These are phyloP conservation scores for Otus scops DNA, from an alignment of 2,797 vertebrate genomes.

Conservation along the genomic window DNA sequence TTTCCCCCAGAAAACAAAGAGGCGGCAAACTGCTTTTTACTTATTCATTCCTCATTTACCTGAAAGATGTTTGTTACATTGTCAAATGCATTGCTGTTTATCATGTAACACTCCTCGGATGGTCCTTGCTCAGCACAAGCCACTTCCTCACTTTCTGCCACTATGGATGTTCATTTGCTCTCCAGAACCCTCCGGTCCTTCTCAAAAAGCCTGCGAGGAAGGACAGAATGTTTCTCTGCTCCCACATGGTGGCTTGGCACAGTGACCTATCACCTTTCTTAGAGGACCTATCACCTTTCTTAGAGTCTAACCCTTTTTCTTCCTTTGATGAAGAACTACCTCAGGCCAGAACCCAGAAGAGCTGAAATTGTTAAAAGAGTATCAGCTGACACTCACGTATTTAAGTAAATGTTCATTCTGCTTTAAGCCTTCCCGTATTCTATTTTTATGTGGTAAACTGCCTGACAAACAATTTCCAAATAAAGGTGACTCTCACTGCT, in stretches of 20 bases:
- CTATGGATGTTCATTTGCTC: slow-evolving; percentile 64
- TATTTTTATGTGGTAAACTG: not conserved
- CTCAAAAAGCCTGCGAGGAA: slow-evolving; percentile 34
- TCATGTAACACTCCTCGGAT: slow-evolving; percentile 66
- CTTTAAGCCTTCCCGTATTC: not conserved
- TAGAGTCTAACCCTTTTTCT: not conserved
- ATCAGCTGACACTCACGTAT: not conserved
- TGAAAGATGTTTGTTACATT: slow-evolving; percentile 62
- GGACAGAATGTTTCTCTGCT: not conserved
- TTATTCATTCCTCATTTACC: not conserved
- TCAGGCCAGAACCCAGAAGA: not conserved
- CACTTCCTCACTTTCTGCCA: slow-evolving; percentile 65
- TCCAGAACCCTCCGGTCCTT: slow-evolving; percentile 70
- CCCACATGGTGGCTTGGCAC: not conserved
- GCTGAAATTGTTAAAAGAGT: not conserved
- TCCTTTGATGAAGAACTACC: not conserved
- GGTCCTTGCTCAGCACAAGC: slow-evolving; percentile 55
- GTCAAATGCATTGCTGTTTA: slow-evolving; percentile 73
- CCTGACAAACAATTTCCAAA: not conserved
- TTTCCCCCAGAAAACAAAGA: not conserved
- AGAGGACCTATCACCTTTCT: not conserved
- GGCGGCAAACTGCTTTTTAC: not conserved
- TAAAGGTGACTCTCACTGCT: rapidly evolving
- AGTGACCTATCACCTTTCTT: not conserved
- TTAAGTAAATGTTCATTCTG: not conserved